These are phyloP conservation scores for Mimachlamys varia DNA, from an alignment of 2,888 invertebrate genomes.

Conservation along the genomic window DNA sequence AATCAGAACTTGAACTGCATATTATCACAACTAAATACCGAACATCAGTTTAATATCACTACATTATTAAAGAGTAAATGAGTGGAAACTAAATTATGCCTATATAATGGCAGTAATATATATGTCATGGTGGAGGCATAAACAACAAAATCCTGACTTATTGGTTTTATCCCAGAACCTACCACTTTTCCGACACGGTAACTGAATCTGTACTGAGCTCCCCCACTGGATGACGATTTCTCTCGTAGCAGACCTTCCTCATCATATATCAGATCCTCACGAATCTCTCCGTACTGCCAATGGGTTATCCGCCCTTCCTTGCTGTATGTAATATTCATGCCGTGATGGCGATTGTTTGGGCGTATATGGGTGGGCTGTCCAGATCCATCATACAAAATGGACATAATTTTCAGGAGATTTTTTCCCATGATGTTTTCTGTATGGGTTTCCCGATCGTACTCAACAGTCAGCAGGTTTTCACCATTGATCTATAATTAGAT, in stretches of 20 bases:
- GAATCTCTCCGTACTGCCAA: constrained; percentile 96
- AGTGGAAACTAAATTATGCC: too few species aligned
- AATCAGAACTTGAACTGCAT: too few species aligned
- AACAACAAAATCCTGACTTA: too few species aligned
- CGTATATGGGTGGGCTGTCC: constrained; percentile 88
- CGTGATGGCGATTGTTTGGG: constrained; percentile 70
- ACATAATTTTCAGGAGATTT: constrained; percentile 91
- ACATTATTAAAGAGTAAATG: too few species aligned
- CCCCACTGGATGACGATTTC: constrained; percentile 91
- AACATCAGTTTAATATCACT: too few species aligned
- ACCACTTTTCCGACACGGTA: constrained; percentile 92
- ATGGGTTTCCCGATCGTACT: constrained; percentile 95
- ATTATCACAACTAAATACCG: too few species aligned
- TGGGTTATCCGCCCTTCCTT: constrained; percentile 92
- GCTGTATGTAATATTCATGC: constrained; percentile 93
- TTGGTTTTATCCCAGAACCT: not conserved
- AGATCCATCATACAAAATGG: constrained; percentile 93
- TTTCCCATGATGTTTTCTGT: constrained; percentile 95
- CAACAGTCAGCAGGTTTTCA: constrained; percentile 93
- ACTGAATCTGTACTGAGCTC: constrained; percentile 94
- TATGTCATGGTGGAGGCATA: too few species aligned
- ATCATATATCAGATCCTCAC: constrained; percentile 93
- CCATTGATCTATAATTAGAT: constrained; percentile 90
- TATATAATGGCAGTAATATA: too few species aligned
- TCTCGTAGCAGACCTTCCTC: constrained; percentile 92